Evolutionary conservation across 2,888 invertebrate genomes (phyloP).

Genomic region (Caenorhabditis wallacei): DNA sequence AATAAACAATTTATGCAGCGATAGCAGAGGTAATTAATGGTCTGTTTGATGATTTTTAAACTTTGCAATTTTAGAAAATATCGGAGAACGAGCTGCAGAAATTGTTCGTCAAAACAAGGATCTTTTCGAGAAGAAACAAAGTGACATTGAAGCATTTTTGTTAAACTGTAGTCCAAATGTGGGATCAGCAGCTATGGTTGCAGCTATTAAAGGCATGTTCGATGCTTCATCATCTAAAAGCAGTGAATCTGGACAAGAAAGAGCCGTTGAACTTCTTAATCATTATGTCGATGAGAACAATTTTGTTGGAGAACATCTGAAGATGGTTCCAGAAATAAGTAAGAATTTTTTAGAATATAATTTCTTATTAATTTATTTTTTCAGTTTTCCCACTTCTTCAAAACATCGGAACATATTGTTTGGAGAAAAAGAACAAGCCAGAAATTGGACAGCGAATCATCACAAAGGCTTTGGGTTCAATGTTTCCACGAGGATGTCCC

Average conservation of each 20-base stretch:
- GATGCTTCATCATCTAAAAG: constrained; percentile 51
- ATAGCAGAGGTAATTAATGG: constrained; percentile 17
- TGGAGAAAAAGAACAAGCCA: constrained; percentile 62
- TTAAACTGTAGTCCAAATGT: constrained; percentile 57
- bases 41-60: too few species aligned
- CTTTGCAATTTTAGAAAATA: background rate
- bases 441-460: constrained; percentile 60
- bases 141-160: constrained; percentile 66
- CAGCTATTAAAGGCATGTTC: constrained; percentile 67
- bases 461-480: constrained; percentile 29
- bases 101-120: constrained; percentile 66
- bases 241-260: constrained; percentile 58
- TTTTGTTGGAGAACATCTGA: constrained; percentile 62
- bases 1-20: constrained; percentile 44
- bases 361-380: constrained; percentile 17
- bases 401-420: constrained; percentile 59
- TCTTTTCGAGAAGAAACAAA: constrained; percentile 60
- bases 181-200: constrained; percentile 65
- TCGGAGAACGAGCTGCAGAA: constrained; percentile 60
- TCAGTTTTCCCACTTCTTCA: constrained; percentile 69
- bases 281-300: constrained; percentile 59
- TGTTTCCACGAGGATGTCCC: constrained; percentile 19
- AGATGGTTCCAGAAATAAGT: constrained; percentile 67
- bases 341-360: constrained; percentile 8
- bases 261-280: constrained; percentile 66